Base-by-base conservation (phyloP, 2,888 invertebrate species). In the Actias luna region DNA sequence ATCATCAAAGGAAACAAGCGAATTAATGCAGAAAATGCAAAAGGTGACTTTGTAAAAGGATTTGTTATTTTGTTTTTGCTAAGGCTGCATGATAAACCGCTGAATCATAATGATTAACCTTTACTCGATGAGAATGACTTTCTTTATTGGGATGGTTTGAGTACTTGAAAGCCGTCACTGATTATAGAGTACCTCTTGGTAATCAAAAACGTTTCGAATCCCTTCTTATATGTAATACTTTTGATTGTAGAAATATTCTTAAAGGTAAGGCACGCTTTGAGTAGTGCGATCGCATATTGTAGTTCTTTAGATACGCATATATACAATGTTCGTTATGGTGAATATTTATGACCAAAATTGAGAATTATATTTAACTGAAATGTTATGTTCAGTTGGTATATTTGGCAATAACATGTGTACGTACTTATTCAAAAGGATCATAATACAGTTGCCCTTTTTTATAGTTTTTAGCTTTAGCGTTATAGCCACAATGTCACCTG, bases 1-100 rank as follows among this genome's bases (percentile, higher is more conserved):
- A 73, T 78, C 76, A 79, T 64, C 46, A 58, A 66, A 61, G 65
- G 68, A 62, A 64, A 64, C 68, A 67, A 22, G 62, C 60, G 63
- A 70, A 70, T 71, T 67, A 69, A 63, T 61, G 62, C 57, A 60
- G 27, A 57, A 25, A 61, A 63, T 66, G 33, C 62, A 66, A 61
- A 61, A 58, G 36, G 63, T 60, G 50, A 65, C 60, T 35, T 63
- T 61, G 58, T 42, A 64, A 58, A 60, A 46, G 58, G 68, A 50
- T 64, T 67, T 46, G 52, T 66, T 66, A 60, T 64, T 65, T 64
- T 63, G 63, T 67, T 64, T 58, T 63, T 62, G 61, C 36, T 62
- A 39, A 35, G 29, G 63, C 36, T 52, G 61, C 58, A 52, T 29
- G 52, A 55, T 59, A 39, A 27, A 27, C 14, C n/a, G 59, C 42